A percentile compares a stretch with the other conserved stretches of the same genome.
These are phyloP conservation scores for Cynaeus angustus DNA, from an alignment of 2,888 invertebrate species.

Conservation along the genomic window DNA sequence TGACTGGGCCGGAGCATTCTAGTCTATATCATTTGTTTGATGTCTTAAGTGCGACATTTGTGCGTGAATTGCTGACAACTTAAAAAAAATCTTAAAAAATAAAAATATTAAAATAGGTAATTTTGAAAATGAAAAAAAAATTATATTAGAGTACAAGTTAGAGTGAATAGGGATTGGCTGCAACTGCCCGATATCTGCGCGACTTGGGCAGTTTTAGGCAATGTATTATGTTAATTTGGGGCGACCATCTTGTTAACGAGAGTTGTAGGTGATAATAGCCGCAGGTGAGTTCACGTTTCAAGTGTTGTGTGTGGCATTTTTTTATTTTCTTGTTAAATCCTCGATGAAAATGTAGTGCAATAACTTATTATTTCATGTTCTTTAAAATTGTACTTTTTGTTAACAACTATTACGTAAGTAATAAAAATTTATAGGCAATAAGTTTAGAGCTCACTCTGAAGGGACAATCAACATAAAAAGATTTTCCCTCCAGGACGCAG, in stretches of 20 bases:
- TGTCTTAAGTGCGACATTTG: conserved; percentile 44
- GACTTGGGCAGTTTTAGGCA: conserved; percentile 18
- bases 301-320: conserved; percentile 10
- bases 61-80: conserved; percentile 37
- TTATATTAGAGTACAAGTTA: conserved; percentile 50
- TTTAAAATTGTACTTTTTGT: conserved; percentile 30
- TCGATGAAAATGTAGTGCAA: conserved; percentile 49
- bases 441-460: conserved; percentile 16
- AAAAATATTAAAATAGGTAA: conserved; percentile 40
- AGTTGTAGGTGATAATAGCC: background rate
- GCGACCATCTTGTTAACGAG: background rate
- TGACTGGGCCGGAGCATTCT: conserved; percentile 1
- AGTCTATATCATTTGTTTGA: conserved; percentile 38
- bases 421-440: conserved; percentile 52
- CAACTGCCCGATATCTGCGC: conserved; percentile 8
- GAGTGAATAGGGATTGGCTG: conserved; percentile 36
- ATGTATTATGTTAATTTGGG: conserved; percentile 8
- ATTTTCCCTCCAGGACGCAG: background rate
- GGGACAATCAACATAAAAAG: background rate
- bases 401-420: conserved; percentile 19
- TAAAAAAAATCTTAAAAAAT: conserved; percentile 18
- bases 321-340: conserved; percentile 20
- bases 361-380: conserved; percentile 53
- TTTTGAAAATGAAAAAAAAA: conserved; percentile 41
- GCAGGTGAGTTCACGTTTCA: conserved; percentile 7